Conservation (phyloP, 1,140 invertebrate species). For the Geopemphigus sp. region DNA sequence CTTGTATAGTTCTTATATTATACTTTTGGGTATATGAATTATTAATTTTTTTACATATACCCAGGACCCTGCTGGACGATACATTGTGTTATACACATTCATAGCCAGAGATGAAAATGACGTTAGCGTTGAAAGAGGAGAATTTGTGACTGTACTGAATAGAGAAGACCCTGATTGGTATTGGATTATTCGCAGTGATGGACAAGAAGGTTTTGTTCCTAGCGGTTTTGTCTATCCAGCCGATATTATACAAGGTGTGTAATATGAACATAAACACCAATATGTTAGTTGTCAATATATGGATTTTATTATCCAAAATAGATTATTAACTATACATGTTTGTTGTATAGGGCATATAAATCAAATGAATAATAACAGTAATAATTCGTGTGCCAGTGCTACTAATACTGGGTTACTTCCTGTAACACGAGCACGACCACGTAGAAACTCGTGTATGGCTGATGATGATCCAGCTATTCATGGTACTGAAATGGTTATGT, state of each 20-base stretch:
- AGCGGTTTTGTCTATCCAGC: conserved; percentile 91
- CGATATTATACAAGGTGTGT: conserved; percentile 71
- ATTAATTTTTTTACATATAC: conserved; percentile 50
- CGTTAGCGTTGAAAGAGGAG: conserved; percentile 86
- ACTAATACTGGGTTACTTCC: conserved; percentile 50
- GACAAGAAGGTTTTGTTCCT: conserved; percentile 93
- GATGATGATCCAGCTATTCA: conserved; percentile 57
- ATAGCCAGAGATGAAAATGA: conserved; percentile 91
- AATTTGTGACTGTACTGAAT: conserved; percentile 92
- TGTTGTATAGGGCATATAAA: conserved; percentile 57
- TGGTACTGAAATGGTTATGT: conserved; percentile 87
- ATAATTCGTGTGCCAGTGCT: conserved; percentile 50
- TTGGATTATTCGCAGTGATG: conserved; percentile 88
- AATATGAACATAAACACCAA: background rate
- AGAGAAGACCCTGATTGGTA: conserved; percentile 93
- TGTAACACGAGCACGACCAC: conserved; percentile 29
- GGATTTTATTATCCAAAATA: background rate
- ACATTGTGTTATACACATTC: conserved; percentile 90
- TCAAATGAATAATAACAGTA: conserved; percentile 55
- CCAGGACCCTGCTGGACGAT: conserved; percentile 79
- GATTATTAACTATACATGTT: background rate
- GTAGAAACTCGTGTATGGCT: conserved; percentile 26
- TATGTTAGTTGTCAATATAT: background rate
- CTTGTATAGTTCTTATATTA: too few species aligned
- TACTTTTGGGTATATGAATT: too few species aligned